Evolutionary conservation across 2,888 invertebrate species (phyloP).

Genomic region (Scrobipalpa costella): DNA sequence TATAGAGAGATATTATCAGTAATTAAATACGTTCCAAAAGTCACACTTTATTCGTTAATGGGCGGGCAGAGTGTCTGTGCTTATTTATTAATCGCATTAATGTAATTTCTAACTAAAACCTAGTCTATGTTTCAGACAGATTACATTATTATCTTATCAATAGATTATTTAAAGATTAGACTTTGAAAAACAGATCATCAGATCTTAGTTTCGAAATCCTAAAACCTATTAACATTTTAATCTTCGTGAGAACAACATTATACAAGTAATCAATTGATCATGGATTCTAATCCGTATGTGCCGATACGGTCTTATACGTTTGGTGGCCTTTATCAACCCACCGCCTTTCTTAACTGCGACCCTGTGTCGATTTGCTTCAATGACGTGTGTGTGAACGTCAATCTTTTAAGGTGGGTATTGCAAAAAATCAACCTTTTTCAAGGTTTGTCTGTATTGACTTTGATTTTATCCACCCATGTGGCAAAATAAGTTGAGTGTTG

Average conservation of each 20-base stretch:
- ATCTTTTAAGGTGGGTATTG: constrained; percentile 6
- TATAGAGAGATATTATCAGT: too few relatives aligned
- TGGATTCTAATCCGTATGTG: not conserved
- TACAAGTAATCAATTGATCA: not conserved
- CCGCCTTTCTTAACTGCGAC: constrained; percentile 15
- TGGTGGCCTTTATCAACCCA: constrained; percentile 10
- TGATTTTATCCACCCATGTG: too few relatives aligned
- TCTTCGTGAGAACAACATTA: not conserved
- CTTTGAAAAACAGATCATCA: not conserved
- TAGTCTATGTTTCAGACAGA: too few relatives aligned
- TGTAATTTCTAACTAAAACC: too few relatives aligned
- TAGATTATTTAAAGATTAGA: too few relatives aligned
- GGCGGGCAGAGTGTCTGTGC: too few relatives aligned
- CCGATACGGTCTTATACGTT: constrained; percentile 10
- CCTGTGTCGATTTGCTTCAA: constrained; percentile 20
- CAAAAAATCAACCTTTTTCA: not conserved
- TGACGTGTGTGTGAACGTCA: constrained; percentile 11
- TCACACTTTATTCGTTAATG: too few relatives aligned
- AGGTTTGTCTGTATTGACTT: not conserved
- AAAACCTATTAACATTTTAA: not conserved
- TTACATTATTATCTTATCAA: too few relatives aligned
- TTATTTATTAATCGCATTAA: too few relatives aligned
- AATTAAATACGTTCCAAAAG: too few relatives aligned
- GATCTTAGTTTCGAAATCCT: not conserved
- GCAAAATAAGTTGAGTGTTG: too few relatives aligned